These are phyloP conservation scores for Tylochromis polylepis DNA, from an alignment of 2,113 vertebrate species.

Conservation along the genomic window DNA sequence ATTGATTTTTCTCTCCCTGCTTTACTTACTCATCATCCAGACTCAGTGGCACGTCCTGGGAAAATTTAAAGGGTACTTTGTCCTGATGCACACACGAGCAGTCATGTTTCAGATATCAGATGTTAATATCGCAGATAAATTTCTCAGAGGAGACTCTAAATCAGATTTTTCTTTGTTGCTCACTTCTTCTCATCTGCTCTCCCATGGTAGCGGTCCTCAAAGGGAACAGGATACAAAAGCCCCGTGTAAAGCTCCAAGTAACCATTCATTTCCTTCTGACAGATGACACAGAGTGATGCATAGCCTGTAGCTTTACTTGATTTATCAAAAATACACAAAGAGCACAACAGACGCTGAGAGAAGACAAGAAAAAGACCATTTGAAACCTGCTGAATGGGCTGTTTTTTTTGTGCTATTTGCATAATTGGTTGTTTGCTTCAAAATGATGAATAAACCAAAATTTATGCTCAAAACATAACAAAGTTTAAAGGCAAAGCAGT, in stretches of 20 bases:
- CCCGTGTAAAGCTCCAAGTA: background rate
- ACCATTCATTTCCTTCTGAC: conserved; percentile 59
- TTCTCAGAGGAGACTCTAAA: conserved; percentile 37
- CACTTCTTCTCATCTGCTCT: background rate
- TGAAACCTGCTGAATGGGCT: conserved; percentile 62
- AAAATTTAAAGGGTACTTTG: conserved; percentile 24
- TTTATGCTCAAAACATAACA: conserved; percentile 40
- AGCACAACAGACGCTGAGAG: conserved; percentile 39
- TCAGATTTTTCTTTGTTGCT: conserved; percentile 34
- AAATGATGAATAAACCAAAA: conserved; percentile 72
- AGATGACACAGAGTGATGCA: conserved; percentile 57
- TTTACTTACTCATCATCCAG: conserved; percentile 13
- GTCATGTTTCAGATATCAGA: conserved; percentile 32
- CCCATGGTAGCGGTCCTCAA: background rate
- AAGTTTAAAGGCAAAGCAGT: conserved; percentile 41
- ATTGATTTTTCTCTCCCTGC: conserved; percentile 25
- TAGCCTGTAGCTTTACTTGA: conserved; percentile 53
- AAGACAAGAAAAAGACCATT: conserved; percentile 50
- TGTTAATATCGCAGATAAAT: conserved; percentile 40
- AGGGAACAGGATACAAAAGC: conserved; percentile 30
- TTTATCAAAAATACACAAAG: conserved; percentile 66
- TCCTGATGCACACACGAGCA: conserved; percentile 2
- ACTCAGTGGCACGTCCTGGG: background rate
- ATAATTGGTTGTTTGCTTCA: conserved; percentile 71
- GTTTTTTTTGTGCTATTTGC: conserved; percentile 60